These are phyloP conservation scores for Cryptocephalus moraei DNA, from an alignment of 2,888 invertebrate genomes.

Conservation along the genomic window DNA sequence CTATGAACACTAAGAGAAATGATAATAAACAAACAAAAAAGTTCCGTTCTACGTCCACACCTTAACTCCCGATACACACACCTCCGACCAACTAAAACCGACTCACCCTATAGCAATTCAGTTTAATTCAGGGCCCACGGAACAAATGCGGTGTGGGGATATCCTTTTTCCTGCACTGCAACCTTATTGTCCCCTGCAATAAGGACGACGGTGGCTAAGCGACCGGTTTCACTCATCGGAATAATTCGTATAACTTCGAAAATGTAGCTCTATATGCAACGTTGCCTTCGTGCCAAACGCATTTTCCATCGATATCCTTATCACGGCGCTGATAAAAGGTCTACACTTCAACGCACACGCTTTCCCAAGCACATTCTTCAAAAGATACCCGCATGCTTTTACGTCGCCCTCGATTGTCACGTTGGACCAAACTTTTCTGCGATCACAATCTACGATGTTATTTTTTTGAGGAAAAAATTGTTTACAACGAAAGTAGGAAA, in stretches of 20 bases:
- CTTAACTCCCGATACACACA: conserved; percentile 29
- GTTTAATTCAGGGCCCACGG: conserved; percentile 7
- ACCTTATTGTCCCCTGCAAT: conserved; percentile 4
- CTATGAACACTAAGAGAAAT: conserved; percentile 21
- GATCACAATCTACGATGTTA: no score
- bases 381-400: no score
- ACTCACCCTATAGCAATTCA: conserved; percentile 27
- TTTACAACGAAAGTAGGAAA: no score
- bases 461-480: no score
- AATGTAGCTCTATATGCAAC: conserved; percentile 1
- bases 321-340: no score
- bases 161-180: conserved; percentile 4
- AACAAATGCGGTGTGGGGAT: conserved; percentile 9
- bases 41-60: conserved; percentile 26
- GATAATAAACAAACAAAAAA: conserved; percentile 37
- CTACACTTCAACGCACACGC: no score
- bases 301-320: no score
- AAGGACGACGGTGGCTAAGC: conserved; percentile 6
- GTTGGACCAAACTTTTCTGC: no score
- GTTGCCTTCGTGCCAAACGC: not conserved
- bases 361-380: no score
- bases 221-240: not conserved
- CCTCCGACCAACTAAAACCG: conserved; percentile 36
- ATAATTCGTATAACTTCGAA: conserved; percentile 2
- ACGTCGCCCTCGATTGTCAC: no score